Evolutionary conservation across 2,888 invertebrate genomes (phyloP), one percentile per base, ranked within the genome.

Genomic region (Mimas tiliae): DNA sequence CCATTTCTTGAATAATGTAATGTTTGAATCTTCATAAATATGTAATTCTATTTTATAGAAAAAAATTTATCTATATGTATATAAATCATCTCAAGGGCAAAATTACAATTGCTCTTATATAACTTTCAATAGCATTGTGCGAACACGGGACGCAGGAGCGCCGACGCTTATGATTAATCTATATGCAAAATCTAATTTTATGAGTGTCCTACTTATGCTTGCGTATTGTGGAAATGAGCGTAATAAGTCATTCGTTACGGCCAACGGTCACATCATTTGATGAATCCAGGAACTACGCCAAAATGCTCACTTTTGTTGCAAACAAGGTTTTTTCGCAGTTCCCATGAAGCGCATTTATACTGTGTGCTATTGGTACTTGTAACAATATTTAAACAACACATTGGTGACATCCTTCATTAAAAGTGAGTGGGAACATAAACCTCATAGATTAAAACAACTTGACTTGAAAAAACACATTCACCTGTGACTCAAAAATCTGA

Each of bases 271-370:
- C 69, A 69, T 80, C 76, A 82, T 85, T 82, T 80, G 70, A 82
- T 83, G 80, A 84, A 89, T 82, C 75, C 85, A 85, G 90, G 90
- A 90, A 87, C 82, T 85, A 88, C 84, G 87, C 83, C 80, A 77
- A 83, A 84, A 83, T 70, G 58, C 16, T 68, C 70, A 70, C 79
- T 73, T 86, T 89, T 88, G 89, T 89, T 81, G 72, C 62, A 74
- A 73, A 75, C 72, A 68, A 72, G 72, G 70, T 73, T 70, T 27
- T 79, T 77, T 73, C 74, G 70, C 68, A 74, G 79, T 85, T 87
- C 84, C 83, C 87, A 87, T 83, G 83, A 79, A 73, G 66, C 66
- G 6, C 12, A 12, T 1, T 50, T 19, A 50, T 19, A 12, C 19
- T n/a, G 16, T 16, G 38, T 55, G n/a, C 16, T 38, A 42, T 11